Base-by-base conservation (phyloP, 2,113 vertebrate species). In the Pituophis catenifer region DNA sequence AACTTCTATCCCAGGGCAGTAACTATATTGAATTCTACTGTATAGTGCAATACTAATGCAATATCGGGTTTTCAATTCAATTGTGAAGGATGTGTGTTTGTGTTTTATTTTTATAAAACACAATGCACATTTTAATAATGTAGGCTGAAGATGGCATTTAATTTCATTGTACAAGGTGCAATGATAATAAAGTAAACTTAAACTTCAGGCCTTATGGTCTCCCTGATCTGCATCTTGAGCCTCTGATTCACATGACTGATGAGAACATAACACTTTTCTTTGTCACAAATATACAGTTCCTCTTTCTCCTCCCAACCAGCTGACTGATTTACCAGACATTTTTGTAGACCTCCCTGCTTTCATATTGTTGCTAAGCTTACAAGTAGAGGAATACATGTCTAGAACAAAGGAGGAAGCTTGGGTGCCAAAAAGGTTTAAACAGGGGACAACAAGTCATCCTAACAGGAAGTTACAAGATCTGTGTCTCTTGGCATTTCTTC, bases 401-500 rank as follows among this genome's bases (percentile, higher is more conserved):
- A 97, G 96, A 97, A 97, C 89, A 93, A 59, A 96, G 94, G 87
- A 96, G 55, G 95, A 93, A 89, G 94, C 92, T 96, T 94, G 96
- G 62, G 94, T 95, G 93, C 89, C 91, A 96, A 97, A 97, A 97
- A 97, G 13, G 85, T 93, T 81, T 96, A 94, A 95, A 94, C 92
- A 90, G 92, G 93, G 94, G 96, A 89, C 89, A 91, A 96, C 96
- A 95, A 93, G 90, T 96, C 96, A 93, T 65, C 87, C 0, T 92
- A 92, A 38, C 93, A 62, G 90, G 57, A 95, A 96, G 95, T 94
- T 94, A 95, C 95, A 93, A 97, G 96, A 96, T 59, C 94, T 62
- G 81, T 26, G 89, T 97, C 97, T 97, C 96, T 5, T 89, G 97
- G 93, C 93, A 95, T 95, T 96, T 95, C 95, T 96, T 97, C 89